A percentile compares a stretch with the other conserved stretches of the same genome.
phyloP scores from a whole-genome alignment of 2,113 vertebrate species.

The Calyptommatus sinebrachiatus region DNA sequence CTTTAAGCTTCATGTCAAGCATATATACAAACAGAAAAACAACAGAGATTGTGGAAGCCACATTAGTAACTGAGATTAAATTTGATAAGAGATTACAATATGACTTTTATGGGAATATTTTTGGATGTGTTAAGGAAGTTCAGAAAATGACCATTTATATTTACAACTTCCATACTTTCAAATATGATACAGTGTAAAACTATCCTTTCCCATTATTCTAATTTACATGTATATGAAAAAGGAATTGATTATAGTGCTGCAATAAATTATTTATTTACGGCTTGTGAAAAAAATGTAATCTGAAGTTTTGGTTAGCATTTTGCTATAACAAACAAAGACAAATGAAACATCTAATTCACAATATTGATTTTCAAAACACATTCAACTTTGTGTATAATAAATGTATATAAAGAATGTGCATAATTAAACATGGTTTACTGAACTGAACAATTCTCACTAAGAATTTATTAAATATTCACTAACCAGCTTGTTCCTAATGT shows the following conservation, averaged over 20 bases:
- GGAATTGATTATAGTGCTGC: not conserved
- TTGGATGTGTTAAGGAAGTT: not conserved
- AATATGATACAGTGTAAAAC: not conserved
- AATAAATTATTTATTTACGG: not conserved
- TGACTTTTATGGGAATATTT: not conserved
- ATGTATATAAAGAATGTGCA: not conserved
- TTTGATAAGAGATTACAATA: not conserved
- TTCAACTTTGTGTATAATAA: not conserved
- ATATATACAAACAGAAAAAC: not conserved
- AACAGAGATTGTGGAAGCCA: not conserved
- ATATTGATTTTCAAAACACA: not conserved
- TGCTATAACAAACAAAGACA: not conserved
- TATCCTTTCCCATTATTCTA: not conserved
- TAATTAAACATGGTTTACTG: not conserved
- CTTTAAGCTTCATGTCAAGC: not conserved
- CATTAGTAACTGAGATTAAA: not conserved
- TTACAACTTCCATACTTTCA: not conserved
- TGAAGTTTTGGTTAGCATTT: not conserved
- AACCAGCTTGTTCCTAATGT: slow-evolving; percentile 87
- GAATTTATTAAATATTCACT: slow-evolving; percentile 46
- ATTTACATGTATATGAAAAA: not conserved
- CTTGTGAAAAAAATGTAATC: not conserved
- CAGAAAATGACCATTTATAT: not conserved
- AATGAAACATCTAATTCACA: not conserved
- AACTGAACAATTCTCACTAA: not conserved